phyloP scores from a whole-genome alignment of 2,113 vertebrate species.

The Gobiocypris rarus region DNA sequence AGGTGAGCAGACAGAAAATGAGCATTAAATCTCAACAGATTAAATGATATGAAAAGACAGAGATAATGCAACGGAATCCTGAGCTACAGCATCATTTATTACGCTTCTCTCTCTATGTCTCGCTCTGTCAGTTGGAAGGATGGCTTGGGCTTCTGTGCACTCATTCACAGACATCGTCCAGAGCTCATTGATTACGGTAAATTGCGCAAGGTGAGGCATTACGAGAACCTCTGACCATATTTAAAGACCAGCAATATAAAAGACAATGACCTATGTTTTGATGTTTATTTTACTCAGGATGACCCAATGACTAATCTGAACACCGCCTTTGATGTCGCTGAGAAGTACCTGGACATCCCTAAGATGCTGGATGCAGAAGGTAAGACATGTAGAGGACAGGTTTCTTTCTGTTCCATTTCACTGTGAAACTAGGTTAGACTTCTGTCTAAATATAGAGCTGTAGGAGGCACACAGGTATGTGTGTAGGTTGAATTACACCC shows the following conservation, averaged over 20 bases:
- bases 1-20: constrained; percentile 76
- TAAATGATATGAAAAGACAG: constrained; percentile 1
- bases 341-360: constrained; percentile 93
- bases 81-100: not conserved
- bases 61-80: not conserved
- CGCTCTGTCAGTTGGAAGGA: constrained; percentile 92
- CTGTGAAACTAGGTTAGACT: constrained; percentile 38
- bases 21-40: not conserved
- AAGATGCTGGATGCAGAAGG: constrained; percentile 97
- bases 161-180: constrained; percentile 98
- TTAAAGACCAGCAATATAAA: not conserved
- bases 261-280: not conserved
- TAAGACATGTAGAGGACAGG: constrained; percentile 65
- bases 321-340: constrained; percentile 93
- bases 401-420: not conserved
- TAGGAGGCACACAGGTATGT: constrained; percentile 20
- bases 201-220: constrained; percentile 87
- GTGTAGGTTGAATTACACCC: constrained; percentile 31
- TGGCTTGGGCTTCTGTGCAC: constrained; percentile 96
- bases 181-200: constrained; percentile 98
- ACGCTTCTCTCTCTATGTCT: not conserved
- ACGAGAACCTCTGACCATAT: not conserved
- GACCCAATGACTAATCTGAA: constrained; percentile 93
- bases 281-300: constrained; percentile 71
- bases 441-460: constrained; percentile 48